Conservation (phyloP, 35 echinoderm and acorn worm genomes). For the Apostichopus parvimensis region DNA sequence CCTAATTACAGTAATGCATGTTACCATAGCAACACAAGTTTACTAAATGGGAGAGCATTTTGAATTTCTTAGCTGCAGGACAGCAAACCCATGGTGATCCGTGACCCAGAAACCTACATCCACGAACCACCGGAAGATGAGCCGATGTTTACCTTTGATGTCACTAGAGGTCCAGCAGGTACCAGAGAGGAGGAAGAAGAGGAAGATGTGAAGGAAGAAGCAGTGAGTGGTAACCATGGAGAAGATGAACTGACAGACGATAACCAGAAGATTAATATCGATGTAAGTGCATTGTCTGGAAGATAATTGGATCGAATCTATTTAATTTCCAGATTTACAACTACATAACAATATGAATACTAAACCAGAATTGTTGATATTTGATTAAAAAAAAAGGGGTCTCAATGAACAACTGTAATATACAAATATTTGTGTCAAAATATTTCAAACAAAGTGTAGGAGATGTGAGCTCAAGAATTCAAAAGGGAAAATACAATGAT, state of each 20-base stretch:
- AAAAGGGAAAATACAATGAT: too few species aligned
- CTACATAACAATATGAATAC: too few species aligned
- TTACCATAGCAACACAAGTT: background rate
- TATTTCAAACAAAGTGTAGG: too few species aligned
- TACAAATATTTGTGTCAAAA: too few species aligned
- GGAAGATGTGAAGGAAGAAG: background rate
- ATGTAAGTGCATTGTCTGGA: slow-evolving; percentile 62
- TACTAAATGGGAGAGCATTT: background rate
- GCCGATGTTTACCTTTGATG: slow-evolving; percentile 72
- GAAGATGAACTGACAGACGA: slow-evolving; percentile 38
- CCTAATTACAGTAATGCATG: background rate
- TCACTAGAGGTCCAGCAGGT: slow-evolving; percentile 42
- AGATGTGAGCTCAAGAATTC: too few species aligned
- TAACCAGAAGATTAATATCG: slow-evolving; percentile 87
- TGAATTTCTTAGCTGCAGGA: background rate
- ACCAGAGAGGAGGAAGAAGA: background rate
- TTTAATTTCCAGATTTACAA: too few species aligned
- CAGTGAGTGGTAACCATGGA: slow-evolving; percentile 28
- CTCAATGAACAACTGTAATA: too few species aligned
- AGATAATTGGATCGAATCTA: too few species aligned
- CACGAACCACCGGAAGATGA: slow-evolving; percentile 84
- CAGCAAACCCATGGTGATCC: slow-evolving; percentile 44
- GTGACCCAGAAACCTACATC: slow-evolving; percentile 63
- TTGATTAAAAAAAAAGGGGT: too few species aligned
- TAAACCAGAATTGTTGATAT: too few species aligned